Base-by-base conservation (phyloP, 1,140 invertebrate species). In the Sinella curviseta region DNA sequence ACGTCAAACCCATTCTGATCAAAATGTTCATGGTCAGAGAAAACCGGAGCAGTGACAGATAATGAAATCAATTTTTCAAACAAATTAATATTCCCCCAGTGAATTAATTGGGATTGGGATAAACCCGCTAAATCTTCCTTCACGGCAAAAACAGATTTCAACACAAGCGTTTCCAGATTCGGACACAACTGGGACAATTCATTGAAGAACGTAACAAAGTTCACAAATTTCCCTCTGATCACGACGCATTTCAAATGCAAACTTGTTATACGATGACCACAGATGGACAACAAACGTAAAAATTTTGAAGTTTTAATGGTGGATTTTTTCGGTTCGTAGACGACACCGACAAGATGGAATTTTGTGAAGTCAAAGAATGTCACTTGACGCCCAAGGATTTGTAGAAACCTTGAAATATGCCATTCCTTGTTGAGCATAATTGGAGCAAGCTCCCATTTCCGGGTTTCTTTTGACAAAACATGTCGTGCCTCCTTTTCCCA, bases 401-500 rank as follows among this genome's bases (percentile, higher is more conserved):
- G 30, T 12, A 70, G 24, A n/a, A 70, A 70, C 31, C 31, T 70
- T 14, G 26, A 8, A 14, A 33, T 24, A 16, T 30, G 8, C 65
- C 24, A 17, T 14, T 70, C 65, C 14, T 70, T 70, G 65, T 8
- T 33, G 8, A 70, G 24, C 3, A 33, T 33, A 12, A 70, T 70
- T 33, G 65, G 65, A 4, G 65, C 65, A 8, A 70, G 12, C 14
- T 30, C 26, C 65, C 65, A 70, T 8, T 33, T 30, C 14, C 12
- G 12, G 26, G 28, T 31, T 70, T 70, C 65, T 14, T 24, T 70
- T 2, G 31, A 4, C 12, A 70, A 33, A 31, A 30, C 2, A 33
- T 70, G 65, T 4, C 65, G 65, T 1, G 65, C 65, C 31, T 70
- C 65, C 30, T 70, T 70, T 30, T 70, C 65, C 65, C 65, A 70